Conservation (phyloP, 2,888 invertebrate species). For the Isoperla grammatica region DNA sequence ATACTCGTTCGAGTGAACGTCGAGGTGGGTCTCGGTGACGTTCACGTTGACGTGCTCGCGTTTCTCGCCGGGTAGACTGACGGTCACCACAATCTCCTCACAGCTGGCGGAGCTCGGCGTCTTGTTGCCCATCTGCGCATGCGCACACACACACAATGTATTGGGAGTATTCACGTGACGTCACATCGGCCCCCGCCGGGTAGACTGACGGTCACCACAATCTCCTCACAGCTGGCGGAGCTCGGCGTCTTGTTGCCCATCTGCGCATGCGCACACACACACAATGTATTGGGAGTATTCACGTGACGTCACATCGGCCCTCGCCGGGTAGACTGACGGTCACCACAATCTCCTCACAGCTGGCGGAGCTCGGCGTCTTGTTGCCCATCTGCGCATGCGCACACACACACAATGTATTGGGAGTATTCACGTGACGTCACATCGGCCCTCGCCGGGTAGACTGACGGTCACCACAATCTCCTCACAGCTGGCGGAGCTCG, state of each 20-base stretch:
- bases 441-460: conserved; percentile 73
- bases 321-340: conserved; percentile 45
- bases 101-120: conserved; percentile 75
- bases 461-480: conserved; percentile 73
- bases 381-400: conserved; percentile 73
- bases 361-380: conserved; percentile 70
- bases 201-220: conserved; percentile 6
- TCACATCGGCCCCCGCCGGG: conserved; percentile 5
- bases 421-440: no score
- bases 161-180: not conserved
- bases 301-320: no score
- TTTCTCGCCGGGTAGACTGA: conserved; percentile 70
- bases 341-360: conserved; percentile 85
- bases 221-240: conserved; percentile 80
- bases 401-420: no score
- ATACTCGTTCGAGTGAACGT: conserved; percentile 58
- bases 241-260: conserved; percentile 74
- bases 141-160: conserved; percentile 23
- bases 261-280: conserved; percentile 42
- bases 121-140: conserved; percentile 67
- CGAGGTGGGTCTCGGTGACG: conserved; percentile 50
- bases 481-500: conserved; percentile 77
- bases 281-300: no score
- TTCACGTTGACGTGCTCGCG: conserved; percentile 69
- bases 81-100: conserved; percentile 76